Conservation (phyloP, 2,797 vertebrate genomes). For the Spondyliosoma cantharus region DNA sequence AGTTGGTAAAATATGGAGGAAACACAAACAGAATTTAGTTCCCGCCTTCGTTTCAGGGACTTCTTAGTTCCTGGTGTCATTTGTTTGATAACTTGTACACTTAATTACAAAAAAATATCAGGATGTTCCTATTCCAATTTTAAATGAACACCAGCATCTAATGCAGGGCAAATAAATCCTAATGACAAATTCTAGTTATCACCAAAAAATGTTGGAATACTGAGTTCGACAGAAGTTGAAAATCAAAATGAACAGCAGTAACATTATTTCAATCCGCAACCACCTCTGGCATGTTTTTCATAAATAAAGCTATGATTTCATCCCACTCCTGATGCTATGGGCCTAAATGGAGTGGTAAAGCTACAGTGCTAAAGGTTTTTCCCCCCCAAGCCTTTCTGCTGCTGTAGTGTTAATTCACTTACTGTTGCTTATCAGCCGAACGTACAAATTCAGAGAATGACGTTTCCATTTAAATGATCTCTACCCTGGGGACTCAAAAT, state of each 20-base stretch:
- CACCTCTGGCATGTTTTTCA: background rate
- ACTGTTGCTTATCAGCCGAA: background rate
- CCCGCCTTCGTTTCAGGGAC: background rate
- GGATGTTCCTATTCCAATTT: background rate
- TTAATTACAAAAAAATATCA: background rate
- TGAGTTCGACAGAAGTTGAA: background rate
- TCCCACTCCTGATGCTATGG: background rate
- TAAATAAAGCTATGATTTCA: background rate
- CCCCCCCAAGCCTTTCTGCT: background rate
- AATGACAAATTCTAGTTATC: background rate
- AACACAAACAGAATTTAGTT: conserved; percentile 31
- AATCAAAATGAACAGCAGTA: conserved; percentile 2
- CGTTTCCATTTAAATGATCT: background rate
- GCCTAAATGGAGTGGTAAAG: background rate
- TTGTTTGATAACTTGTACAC: background rate
- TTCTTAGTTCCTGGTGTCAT: conserved; percentile 1
- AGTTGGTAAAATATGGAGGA: background rate
- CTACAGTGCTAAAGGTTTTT: background rate
- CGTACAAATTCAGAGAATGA: background rate
- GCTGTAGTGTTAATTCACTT: conserved; percentile 6
- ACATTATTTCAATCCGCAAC: background rate
- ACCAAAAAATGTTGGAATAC: background rate
- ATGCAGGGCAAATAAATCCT: too few relatives aligned
- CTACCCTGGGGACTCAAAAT: conserved; percentile 9
- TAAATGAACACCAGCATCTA: background rate